These are phyloP conservation scores for Lepus timidus DNA, from an alignment of 2,113 vertebrate species.

Conservation along the genomic window DNA sequence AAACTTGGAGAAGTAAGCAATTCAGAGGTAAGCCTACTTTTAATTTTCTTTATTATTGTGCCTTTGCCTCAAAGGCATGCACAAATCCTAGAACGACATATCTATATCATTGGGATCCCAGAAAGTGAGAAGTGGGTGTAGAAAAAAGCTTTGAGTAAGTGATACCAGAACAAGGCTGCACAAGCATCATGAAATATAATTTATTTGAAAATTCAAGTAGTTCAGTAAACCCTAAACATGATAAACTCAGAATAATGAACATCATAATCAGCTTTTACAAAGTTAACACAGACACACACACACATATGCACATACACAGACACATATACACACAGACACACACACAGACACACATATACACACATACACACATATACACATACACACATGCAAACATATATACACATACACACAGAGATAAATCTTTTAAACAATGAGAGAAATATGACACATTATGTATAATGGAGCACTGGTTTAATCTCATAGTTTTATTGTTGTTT, in stretches of 20 bases:
- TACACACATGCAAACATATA: too few species aligned
- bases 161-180: neutral
- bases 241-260: neutral
- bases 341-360: too few species aligned
- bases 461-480: neutral
- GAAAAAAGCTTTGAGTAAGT: neutral
- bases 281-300: neutral
- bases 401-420: too few species aligned
- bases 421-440: neutral
- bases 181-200: neutral
- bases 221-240: neutral
- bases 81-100: fast-evolving
- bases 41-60: neutral
- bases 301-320: too few species aligned
- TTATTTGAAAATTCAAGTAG: neutral
- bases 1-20: neutral
- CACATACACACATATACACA: too few species aligned
- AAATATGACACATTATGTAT: neutral
- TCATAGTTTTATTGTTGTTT: neutral
- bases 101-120: fast-evolving
- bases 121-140: fast-evolving
- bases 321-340: too few species aligned
- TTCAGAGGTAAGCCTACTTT: fast-evolving
- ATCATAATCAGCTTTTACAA: neutral
- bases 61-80: neutral